phyloP scores from a whole-genome alignment of 2,797 vertebrate species.

The Halcyon badia region DNA sequence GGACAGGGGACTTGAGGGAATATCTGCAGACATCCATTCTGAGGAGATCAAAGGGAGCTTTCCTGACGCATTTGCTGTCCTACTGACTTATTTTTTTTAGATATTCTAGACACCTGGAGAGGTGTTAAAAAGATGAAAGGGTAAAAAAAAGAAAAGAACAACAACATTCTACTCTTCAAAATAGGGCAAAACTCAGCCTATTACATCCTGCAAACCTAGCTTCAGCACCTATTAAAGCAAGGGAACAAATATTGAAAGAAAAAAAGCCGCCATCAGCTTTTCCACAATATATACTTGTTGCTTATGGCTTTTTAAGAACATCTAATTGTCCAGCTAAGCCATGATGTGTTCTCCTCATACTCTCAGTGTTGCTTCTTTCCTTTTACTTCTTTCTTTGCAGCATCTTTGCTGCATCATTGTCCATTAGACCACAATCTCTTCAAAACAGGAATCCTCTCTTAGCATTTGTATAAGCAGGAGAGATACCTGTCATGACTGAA shows the following conservation, averaged over 20 bases:
- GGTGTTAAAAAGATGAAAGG: conserved; percentile 49
- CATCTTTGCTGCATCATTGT: not conserved
- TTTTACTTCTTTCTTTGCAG: not conserved
- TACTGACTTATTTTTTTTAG: conserved; percentile 44
- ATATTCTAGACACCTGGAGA: conserved; percentile 31
- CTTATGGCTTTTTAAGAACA: not conserved
- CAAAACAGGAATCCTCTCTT: not conserved
- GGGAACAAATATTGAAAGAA: not conserved
- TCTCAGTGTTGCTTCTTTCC: not conserved
- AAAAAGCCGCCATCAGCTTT: not conserved
- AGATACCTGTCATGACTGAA: not conserved
- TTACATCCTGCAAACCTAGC: not conserved
- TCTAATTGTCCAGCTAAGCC: not conserved
- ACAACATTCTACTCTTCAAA: not conserved
- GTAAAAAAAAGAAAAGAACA: not conserved
- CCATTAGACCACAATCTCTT: not conserved
- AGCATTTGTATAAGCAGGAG: not conserved
- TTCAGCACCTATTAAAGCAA: not conserved
- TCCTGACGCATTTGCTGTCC: conserved; percentile 45
- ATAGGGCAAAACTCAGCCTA: not conserved
- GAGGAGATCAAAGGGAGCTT: conserved; percentile 54
- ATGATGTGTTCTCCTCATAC: not conserved
- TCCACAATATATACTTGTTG: not conserved
- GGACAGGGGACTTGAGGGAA: conserved; percentile 47
- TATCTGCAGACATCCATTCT: conserved; percentile 28